phyloP scores from a whole-genome alignment of 2,113 vertebrate species.

The Strix uralensis region DNA sequence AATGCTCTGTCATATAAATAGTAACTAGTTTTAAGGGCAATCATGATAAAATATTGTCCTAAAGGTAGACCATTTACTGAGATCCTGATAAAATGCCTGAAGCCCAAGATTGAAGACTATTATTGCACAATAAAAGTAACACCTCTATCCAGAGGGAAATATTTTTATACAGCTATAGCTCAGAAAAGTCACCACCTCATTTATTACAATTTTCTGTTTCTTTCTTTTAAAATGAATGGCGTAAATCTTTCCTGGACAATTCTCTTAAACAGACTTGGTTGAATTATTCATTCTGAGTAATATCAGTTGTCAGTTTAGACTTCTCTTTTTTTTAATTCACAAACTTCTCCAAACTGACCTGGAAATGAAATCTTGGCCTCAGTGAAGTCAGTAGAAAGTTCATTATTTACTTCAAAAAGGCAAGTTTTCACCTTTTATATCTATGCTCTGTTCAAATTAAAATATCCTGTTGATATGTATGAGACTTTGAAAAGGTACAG shows the following conservation, averaged over 20 bases:
- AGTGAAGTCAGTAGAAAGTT: neutral
- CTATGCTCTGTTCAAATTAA: neutral
- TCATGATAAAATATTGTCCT: conserved; percentile 54
- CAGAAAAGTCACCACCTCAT: conserved; percentile 22
- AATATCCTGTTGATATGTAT: neutral
- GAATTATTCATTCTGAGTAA: conserved; percentile 47
- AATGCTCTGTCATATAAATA: conserved; percentile 44
- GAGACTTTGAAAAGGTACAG: neutral
- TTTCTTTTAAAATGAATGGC: conserved; percentile 15
- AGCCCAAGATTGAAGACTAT: conserved; percentile 27
- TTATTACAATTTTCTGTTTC: conserved; percentile 39
- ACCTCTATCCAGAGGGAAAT: conserved; percentile 38
- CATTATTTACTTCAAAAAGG: neutral
- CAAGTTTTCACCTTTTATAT: neutral
- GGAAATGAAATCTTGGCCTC: neutral
- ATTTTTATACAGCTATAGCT: conserved; percentile 36
- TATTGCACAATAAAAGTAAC: conserved; percentile 52
- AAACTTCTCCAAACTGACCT: neutral
- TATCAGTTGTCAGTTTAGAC: neutral
- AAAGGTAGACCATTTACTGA: conserved; percentile 41
- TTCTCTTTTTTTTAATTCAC: neutral
- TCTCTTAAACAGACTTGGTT: neutral
- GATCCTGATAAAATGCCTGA: conserved; percentile 30
- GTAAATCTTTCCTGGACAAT: conserved; percentile 23
- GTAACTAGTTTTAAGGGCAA: conserved; percentile 54